Evolutionary conservation across 2,113 vertebrate species (phyloP), one percentile per base, ranked within the genome.

Genomic region (Dendropsophus ebraccatus): DNA sequence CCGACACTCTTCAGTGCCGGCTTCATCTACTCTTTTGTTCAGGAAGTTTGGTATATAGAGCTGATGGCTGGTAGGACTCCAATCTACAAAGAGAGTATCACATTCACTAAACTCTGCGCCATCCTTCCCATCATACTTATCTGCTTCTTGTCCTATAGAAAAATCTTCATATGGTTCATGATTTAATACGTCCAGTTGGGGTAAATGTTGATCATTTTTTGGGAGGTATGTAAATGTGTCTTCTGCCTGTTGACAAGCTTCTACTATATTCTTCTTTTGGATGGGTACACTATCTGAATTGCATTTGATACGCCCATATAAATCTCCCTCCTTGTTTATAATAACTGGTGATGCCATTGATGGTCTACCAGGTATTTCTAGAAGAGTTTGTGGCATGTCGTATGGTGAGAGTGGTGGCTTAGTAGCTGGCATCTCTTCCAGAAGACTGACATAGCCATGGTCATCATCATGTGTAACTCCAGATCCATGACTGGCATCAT

Each of bases 21-120:
- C 8, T 81, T 77, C 81, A 72, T 88, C 80, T 81, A 88, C 87
- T 0, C 81, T 14, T n/a, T 62, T 62, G 0, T 92, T 87, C 11
- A 52, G 87, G 76, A 94, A 70, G 0, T 88, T 88, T 58, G 95
- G 91, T 60, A 96, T 91, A 81, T 88, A 91, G 14, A 96, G 87
- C 10, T 73, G 89, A 35, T 92, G 81, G 0, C 88, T 93, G 16
- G 45, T 79, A 21, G 93, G 93, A 89, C 94, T 92, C 95, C 94
- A 96, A 0, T 94, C 89, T 6, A 95, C 74, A 58, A 95, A 50
- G 0, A 90, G 89, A 14, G 69, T 87, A 0, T 74, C 81, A 0
- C 87, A 77, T 32, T 87, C 67, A 19, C 90, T 89, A 19, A 90
- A 86, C 9, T 87, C 87, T 0, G 0, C 49, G 49, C 87, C 72